Evolutionary conservation across 2,888 invertebrate genomes (phyloP).

Genomic region (Trichopria drosophilae): DNA sequence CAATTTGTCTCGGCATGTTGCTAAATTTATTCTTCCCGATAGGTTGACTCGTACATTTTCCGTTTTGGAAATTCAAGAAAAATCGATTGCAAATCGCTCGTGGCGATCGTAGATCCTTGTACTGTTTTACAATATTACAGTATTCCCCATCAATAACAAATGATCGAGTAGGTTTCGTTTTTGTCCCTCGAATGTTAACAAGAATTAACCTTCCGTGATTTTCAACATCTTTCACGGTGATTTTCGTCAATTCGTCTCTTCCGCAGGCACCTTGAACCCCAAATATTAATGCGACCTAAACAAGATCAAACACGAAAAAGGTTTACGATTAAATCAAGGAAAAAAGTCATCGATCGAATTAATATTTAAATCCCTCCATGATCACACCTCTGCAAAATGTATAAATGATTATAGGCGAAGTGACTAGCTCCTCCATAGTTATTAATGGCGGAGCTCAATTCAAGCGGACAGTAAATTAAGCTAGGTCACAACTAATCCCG

Average conservation of each 20-base stretch:
- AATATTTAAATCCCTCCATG: too few species aligned
- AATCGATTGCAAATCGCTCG: constrained; percentile 23
- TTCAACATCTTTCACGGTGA: constrained; percentile 31
- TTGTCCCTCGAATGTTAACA: constrained; percentile 28
- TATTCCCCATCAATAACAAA: constrained; percentile 32
- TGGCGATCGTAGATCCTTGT: constrained; percentile 31
- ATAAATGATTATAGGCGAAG: too few species aligned
- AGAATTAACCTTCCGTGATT: constrained; percentile 25
- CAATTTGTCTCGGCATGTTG: constrained; percentile 18
- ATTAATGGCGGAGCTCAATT: too few species aligned
- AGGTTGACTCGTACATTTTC: constrained; percentile 11
- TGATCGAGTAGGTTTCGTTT: constrained; percentile 26
- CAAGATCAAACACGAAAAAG: neutral
- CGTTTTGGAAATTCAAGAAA: constrained; percentile 15
- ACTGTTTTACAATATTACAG: constrained; percentile 28
- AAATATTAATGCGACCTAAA: constrained; percentile 1
- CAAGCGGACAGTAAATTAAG: too few species aligned
- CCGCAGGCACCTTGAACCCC: constrained; percentile 32
- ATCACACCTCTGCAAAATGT: too few species aligned
- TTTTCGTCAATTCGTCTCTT: constrained; percentile 28
- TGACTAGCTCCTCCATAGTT: too few species aligned
- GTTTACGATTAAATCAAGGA: too few species aligned
- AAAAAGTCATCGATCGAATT: too few species aligned
- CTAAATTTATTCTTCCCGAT: constrained; percentile 20
- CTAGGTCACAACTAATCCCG: too few species aligned